Base-by-base conservation (phyloP, 2,797 vertebrate species). In the Danio tinwini region DNA sequence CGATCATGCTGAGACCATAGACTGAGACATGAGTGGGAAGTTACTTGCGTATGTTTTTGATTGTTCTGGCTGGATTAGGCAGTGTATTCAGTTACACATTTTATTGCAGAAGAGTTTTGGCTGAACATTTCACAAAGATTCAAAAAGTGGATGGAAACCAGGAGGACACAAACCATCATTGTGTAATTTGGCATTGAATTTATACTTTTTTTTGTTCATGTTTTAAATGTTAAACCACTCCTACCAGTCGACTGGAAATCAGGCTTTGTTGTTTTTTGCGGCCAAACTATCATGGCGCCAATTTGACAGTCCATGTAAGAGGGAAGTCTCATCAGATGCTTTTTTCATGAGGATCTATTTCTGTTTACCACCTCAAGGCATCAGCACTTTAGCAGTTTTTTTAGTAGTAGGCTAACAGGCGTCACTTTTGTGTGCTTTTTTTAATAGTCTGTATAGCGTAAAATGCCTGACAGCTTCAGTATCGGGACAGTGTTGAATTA, bases 61-160 rank as follows among this genome's bases (percentile, higher is more conserved):
- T 89, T 90, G 87, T 89, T 88, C 88, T 56, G 39, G 80, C 63
- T 68, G 90, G 91, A 92, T 92, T 92, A 92, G 81, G 59, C 63
- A 69, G 62, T 87, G 88, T 89, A 81, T 93, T 88, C 59, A 73
- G 90, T 93, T 93, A 89, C 92, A 88, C 56, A 19, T 84, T 91
- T 91, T 92, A 83, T 83, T 84, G 81, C 84, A 59, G 47, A 69
- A 72, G 79, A 82, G 76, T 90, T 90, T 79, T 91, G 88, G 88
- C 88, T 81, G 81, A 58, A 50, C 81, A 79, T 87, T 78, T 82
- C 80, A 73, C 83, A 83, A 87, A 81, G 85, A 83, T 55, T 68
- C 42, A 78, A 78, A 86, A 86, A 85, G 87, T 74, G 76, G 85
- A 85, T 69, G 88, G 89, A 91, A 88, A 81, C 82, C 71, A 79